Evolutionary conservation across 2,888 invertebrate genomes (phyloP).

Genomic region (Polydrusus cervinus): DNA sequence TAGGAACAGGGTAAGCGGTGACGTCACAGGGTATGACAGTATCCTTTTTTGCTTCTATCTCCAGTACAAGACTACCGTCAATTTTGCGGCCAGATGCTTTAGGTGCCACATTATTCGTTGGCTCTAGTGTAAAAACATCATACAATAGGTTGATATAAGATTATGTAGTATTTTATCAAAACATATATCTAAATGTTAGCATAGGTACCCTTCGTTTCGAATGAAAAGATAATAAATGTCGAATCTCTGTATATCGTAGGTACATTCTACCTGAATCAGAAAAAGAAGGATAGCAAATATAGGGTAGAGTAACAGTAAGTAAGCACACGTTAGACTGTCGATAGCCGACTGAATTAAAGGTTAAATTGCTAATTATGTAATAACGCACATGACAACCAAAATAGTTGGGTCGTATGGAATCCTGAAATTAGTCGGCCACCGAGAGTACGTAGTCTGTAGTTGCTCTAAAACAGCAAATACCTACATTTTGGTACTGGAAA

Average conservation of each 20-base stretch:
- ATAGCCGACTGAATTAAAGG: too few relatives aligned
- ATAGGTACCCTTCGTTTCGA: too few relatives aligned
- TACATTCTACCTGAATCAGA: too few relatives aligned
- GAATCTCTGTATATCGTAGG: too few relatives aligned
- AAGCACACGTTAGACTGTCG: too few relatives aligned
- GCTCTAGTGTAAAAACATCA: conserved; percentile 34
- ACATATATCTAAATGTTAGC: too few relatives aligned
- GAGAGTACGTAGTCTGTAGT: too few relatives aligned
- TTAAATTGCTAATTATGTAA: too few relatives aligned
- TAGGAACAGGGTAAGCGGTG: conserved; percentile 80
- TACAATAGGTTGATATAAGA: background rate
- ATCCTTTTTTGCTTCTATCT: conserved; percentile 66
- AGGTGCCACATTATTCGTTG: conserved; percentile 79
- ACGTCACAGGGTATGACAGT: conserved; percentile 80
- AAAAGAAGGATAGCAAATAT: background rate
- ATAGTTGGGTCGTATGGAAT: too few relatives aligned
- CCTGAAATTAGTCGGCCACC: too few relatives aligned
- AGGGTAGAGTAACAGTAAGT: background rate
- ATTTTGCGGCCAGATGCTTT: conserved; percentile 71
- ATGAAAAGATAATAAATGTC: too few relatives aligned
- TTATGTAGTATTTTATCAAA: background rate
- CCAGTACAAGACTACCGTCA: conserved; percentile 73
- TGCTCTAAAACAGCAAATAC: conserved; percentile 16
- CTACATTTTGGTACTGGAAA: conserved; percentile 73
- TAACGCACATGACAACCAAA: too few relatives aligned